Conservation (phyloP, 1,140 invertebrate genomes). For the Rhagoletis zephyria region DNA sequence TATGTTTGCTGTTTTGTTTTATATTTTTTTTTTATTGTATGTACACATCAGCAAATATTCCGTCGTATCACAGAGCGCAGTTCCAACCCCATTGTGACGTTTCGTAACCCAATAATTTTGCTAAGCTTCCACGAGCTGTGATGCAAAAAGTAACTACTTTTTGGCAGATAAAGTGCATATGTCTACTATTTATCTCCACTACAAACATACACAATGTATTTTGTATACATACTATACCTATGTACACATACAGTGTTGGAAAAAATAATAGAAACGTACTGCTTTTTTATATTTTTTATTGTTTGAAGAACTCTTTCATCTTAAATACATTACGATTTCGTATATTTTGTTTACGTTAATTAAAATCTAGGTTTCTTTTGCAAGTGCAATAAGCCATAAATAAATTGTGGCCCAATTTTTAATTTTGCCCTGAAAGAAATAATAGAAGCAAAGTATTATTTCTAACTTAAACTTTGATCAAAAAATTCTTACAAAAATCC, state of each 20-base stretch:
- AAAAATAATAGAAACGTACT: not conserved
- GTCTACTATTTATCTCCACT: not conserved
- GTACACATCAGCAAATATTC: not conserved
- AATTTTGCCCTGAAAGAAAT: too few species aligned
- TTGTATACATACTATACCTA: not conserved
- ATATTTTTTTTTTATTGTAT: not conserved
- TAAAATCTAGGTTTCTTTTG: too few species aligned
- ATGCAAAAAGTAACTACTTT: conserved; percentile 42
- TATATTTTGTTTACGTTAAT: too few species aligned
- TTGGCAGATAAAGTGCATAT: conserved; percentile 31
- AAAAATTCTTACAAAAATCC: too few species aligned
- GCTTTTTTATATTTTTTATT: not conserved
- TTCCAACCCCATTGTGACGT: conserved; percentile 10
- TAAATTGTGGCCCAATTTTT: too few species aligned
- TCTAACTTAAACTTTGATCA: too few species aligned
- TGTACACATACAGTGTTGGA: too few species aligned
- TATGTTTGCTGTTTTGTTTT: not conserved
- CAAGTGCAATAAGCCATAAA: too few species aligned
- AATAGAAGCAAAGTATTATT: too few species aligned
- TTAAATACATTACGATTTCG: too few species aligned
- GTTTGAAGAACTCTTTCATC: too few species aligned
- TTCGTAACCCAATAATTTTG: conserved; percentile 40
- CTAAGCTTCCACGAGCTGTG: conserved; percentile 11
- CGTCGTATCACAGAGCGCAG: not conserved
- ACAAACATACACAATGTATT: not conserved